Evolutionary conservation across 2,797 vertebrate genomes (phyloP).

Genomic region (Pelochelys cantorii): DNA sequence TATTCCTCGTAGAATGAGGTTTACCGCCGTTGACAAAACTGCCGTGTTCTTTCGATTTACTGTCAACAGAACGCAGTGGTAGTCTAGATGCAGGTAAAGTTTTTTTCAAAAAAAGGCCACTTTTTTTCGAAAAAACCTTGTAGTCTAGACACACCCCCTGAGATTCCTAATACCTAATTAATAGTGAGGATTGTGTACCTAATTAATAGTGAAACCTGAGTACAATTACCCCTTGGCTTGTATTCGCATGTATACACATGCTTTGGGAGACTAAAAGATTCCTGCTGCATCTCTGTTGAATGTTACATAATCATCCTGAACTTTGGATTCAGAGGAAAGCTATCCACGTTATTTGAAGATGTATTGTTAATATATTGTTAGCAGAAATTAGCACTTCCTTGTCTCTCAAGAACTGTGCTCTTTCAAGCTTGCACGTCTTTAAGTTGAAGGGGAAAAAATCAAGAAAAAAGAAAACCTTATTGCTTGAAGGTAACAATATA

Average conservation of each 20-base stretch:
- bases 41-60: too few relatives aligned
- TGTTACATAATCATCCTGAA: not conserved
- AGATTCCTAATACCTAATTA: not conserved
- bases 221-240: not conserved
- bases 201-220: not conserved
- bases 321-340: not conserved
- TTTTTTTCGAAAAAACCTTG: too few relatives aligned
- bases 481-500: not conserved
- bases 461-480: not conserved
- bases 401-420: not conserved
- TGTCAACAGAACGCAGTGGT: too few relatives aligned
- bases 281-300: not conserved
- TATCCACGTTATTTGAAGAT: not conserved
- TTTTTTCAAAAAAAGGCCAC: too few relatives aligned
- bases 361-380: not conserved
- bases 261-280: not conserved
- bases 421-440: not conserved
- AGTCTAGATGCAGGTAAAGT: too few relatives aligned
- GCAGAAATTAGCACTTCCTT: not conserved
- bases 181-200: not conserved
- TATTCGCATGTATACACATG: not conserved
- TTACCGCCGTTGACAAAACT: too few relatives aligned
- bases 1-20: too few relatives aligned
- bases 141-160: too few relatives aligned
- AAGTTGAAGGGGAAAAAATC: not conserved